Conservation (phyloP, 2,888 invertebrate species). For the Cotesia congregata region DNA sequence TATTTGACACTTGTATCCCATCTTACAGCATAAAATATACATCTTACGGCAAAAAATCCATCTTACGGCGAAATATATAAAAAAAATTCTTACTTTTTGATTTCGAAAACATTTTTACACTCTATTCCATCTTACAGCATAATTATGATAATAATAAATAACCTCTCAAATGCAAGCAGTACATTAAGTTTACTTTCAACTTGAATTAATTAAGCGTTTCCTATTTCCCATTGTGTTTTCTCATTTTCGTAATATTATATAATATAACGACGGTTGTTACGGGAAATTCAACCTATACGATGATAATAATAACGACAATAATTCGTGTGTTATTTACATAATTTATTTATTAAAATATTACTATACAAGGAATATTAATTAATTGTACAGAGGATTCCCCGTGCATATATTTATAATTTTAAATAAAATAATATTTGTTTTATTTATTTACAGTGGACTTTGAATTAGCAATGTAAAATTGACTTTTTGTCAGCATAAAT, state of each 20-base stretch:
- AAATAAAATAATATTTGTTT: not conserved
- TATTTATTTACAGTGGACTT: not conserved
- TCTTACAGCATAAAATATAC: too few species aligned
- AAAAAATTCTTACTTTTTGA: too few species aligned
- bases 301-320: not conserved
- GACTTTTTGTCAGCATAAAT: constrained; percentile 26
- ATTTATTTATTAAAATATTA: not conserved
- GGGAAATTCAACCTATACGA: not conserved
- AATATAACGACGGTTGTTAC: constrained; percentile 9
- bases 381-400: not conserved
- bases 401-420: not conserved
- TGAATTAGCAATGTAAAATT: not conserved
- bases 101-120: too few species aligned
- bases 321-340: not conserved
- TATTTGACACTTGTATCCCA: too few species aligned
- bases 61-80: too few species aligned
- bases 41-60: too few species aligned
- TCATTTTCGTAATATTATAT: constrained; percentile 4
- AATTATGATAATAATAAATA: not conserved
- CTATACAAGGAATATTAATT: not conserved
- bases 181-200: not conserved
- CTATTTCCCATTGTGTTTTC: constrained; percentile 13
- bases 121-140: constrained; percentile 15
- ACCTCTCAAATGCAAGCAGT: not conserved
- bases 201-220: not conserved